Conservation (phyloP, 1,140 invertebrate genomes). For the Drosophila lowei region DNA sequence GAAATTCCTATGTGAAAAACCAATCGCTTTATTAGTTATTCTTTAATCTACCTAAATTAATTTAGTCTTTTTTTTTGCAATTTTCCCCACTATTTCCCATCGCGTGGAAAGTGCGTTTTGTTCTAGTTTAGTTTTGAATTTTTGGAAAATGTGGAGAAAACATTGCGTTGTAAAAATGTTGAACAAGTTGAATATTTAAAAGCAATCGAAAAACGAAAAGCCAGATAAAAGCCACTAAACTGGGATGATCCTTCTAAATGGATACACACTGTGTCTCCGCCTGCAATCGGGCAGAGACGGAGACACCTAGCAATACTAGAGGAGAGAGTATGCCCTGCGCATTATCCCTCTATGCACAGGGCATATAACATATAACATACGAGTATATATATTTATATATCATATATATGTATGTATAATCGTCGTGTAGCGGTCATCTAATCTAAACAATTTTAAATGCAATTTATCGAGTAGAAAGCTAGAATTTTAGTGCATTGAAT, state of each 20-base stretch:
- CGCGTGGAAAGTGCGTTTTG: background rate
- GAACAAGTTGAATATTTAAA: slow-evolving; percentile 17
- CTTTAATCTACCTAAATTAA: slow-evolving; percentile 39
- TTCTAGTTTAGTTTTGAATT: slow-evolving; percentile 31
- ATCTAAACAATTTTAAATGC: slow-evolving; percentile 42
- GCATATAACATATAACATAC: slow-evolving; percentile 39
- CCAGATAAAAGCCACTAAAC: background rate
- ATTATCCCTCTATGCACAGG: too few relatives aligned
- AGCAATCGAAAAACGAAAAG: slow-evolving; percentile 4
- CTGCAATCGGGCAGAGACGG: background rate
- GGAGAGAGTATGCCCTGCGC: slow-evolving; percentile 22
- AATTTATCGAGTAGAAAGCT: slow-evolving; percentile 17
- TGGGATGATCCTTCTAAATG: background rate
- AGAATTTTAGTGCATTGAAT: background rate
- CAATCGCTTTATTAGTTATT: slow-evolving; percentile 64
- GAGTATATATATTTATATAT: slow-evolving; percentile 42
- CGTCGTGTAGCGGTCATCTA: slow-evolving; percentile 20
- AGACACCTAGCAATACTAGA: slow-evolving; percentile 34
- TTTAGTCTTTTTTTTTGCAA: slow-evolving; percentile 15
- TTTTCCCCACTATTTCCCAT: slow-evolving; percentile 6
- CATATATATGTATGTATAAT: slow-evolving; percentile 18
- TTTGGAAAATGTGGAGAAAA: slow-evolving; percentile 7
- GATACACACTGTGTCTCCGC: slow-evolving; percentile 13
- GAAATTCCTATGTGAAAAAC: slow-evolving; percentile 48
- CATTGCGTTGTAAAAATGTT: slow-evolving; percentile 27